Percentiles rank a stretch among this genome's conserved stretches.
Evolutionary conservation across 2,888 invertebrate genomes (phyloP).

Genomic region (Tenodera sinensis): DNA sequence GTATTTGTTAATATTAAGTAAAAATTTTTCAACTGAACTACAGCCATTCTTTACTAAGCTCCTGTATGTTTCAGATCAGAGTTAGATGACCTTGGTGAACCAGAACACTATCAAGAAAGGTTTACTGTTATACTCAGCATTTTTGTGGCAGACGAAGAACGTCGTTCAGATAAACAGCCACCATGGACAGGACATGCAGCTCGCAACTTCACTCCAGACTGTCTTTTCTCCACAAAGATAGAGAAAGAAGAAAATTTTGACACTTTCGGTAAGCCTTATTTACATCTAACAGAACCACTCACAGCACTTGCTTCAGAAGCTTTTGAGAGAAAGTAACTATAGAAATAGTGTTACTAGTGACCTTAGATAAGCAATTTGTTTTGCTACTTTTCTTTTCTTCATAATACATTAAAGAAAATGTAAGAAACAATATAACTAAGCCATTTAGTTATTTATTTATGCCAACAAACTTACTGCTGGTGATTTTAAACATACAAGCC

Average conservation of each 20-base stretch:
- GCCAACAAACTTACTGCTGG: too few species aligned
- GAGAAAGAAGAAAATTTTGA: slow-evolving; percentile 82
- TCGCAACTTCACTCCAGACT: slow-evolving; percentile 51
- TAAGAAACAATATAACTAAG: not conserved
- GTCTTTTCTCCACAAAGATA: slow-evolving; percentile 70
- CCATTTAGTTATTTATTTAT: too few species aligned
- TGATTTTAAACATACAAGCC: too few species aligned
- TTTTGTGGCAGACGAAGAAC: slow-evolving; percentile 65
- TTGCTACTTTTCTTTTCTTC: not conserved
- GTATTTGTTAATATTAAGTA: too few species aligned
- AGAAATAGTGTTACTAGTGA: too few species aligned
- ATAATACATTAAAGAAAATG: not conserved
- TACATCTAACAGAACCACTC: not conserved
- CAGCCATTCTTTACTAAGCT: not conserved
- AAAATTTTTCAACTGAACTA: too few species aligned
- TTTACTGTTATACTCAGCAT: slow-evolving; percentile 68
- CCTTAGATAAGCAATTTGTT: too few species aligned
- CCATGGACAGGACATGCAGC: slow-evolving; percentile 65
- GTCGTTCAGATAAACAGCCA: slow-evolving; percentile 60
- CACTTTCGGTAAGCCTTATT: slow-evolving; percentile 64
- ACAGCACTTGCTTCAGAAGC: not conserved
- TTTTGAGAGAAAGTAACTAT: not conserved
- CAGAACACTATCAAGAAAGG: slow-evolving; percentile 55
- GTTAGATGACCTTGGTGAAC: slow-evolving; percentile 76
- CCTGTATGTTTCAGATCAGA: slow-evolving; percentile 40